Percentiles rank a stretch among this genome's conserved stretches.
Conservation (phyloP, 2,888 invertebrate species). For the Hanleya hanleyi region DNA sequence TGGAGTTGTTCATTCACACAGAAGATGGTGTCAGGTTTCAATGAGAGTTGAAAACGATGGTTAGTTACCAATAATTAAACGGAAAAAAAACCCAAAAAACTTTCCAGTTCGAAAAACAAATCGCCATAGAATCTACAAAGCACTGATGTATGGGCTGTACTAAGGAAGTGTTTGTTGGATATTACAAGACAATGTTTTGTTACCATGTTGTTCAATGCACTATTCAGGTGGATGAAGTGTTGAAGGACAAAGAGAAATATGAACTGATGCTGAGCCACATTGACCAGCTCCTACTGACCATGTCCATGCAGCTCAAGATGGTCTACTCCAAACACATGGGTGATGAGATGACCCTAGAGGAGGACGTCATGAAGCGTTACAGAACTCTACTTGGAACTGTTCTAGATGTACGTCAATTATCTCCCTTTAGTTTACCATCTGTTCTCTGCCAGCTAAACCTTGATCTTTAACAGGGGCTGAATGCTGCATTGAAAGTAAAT, state of each 20-base stretch:
- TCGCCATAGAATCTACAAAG: too few species aligned
- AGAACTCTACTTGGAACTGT: constrained; percentile 70
- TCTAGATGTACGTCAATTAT: constrained; percentile 60
- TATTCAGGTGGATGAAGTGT: constrained; percentile 80
- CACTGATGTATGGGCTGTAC: too few species aligned
- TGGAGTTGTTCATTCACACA: too few species aligned
- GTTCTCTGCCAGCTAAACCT: neutral
- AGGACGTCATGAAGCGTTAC: constrained; percentile 72
- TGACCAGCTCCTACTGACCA: constrained; percentile 80
- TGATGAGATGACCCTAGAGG: constrained; percentile 74
- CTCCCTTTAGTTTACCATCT: neutral
- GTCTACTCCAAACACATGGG: constrained; percentile 74
- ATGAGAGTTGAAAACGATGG: too few species aligned
- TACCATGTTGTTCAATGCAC: too few species aligned
- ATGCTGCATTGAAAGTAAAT: neutral
- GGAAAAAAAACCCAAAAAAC: too few species aligned
- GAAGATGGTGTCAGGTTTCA: too few species aligned
- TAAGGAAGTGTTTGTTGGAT: too few species aligned
- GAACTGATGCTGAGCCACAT: constrained; percentile 77
- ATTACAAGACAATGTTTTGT: too few species aligned
- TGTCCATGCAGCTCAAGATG: constrained; percentile 80
- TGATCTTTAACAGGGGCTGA: neutral
- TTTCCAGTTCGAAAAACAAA: too few species aligned
- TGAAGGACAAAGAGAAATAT: constrained; percentile 74
- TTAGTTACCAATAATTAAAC: too few species aligned